Conservation (phyloP, 2,797 vertebrate genomes). For the Sorex maritimensis region DNA sequence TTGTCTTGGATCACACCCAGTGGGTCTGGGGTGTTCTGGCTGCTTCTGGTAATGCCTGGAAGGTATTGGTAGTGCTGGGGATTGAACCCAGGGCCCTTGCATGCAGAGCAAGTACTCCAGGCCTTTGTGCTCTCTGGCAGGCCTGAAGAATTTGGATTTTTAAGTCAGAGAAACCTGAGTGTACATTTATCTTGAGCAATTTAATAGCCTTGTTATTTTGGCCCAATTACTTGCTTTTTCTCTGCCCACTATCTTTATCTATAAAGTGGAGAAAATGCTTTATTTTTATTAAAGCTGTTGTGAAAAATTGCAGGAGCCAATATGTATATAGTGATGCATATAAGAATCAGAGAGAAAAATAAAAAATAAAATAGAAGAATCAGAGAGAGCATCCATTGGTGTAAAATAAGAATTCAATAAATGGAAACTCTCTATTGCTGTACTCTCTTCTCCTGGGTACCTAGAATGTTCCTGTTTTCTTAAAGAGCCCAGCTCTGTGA, state of each 20-base stretch:
- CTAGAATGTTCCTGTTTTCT: slow-evolving; percentile 35
- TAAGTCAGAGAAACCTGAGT: slow-evolving; percentile 38
- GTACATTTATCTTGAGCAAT: slow-evolving; percentile 28
- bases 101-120: too few relatives aligned
- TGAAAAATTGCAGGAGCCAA: slow-evolving; percentile 29
- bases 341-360: slow-evolving; percentile 12
- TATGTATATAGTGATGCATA: background rate
- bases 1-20: too few relatives aligned
- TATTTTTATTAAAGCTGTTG: slow-evolving; percentile 57
- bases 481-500: slow-evolving; percentile 40
- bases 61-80: too few relatives aligned
- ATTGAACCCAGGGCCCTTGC: too few relatives aligned
- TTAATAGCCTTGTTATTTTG: background rate
- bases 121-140: too few relatives aligned
- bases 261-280: slow-evolving; percentile 43
- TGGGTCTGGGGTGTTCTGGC: too few relatives aligned
- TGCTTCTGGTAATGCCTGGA: too few relatives aligned
- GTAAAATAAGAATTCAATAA: background rate
- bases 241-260: slow-evolving; percentile 35
- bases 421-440: background rate
- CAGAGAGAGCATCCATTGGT: slow-evolving; percentile 28
- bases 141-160: slow-evolving; percentile 39
- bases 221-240: slow-evolving; percentile 58
- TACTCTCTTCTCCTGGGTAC: background rate
- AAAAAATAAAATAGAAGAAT: background rate